These are phyloP conservation scores for Cetoscarus ocellatus DNA, from an alignment of 2,797 vertebrate genomes.

Conservation along the genomic window DNA sequence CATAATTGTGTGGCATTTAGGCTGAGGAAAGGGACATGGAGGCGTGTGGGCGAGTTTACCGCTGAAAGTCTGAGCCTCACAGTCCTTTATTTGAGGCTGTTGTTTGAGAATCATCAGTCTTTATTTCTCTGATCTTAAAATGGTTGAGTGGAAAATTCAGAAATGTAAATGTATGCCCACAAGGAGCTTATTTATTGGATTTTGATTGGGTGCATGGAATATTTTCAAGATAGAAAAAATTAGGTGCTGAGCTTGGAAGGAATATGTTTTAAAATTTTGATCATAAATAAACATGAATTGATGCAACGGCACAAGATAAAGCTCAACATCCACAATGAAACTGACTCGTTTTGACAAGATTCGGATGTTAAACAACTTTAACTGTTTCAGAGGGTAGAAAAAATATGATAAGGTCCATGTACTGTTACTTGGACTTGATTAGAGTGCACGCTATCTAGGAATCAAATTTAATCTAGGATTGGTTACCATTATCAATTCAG, in stretches of 20 bases:
- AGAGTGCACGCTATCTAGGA: too few relatives aligned
- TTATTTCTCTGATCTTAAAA: slow-evolving; percentile 32
- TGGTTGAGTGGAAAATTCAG: background rate
- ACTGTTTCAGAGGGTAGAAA: too few relatives aligned
- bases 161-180: slow-evolving; percentile 6
- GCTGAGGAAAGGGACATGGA: slow-evolving; percentile 60
- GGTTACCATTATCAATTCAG: too few relatives aligned
- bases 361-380: too few relatives aligned
- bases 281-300: too few relatives aligned
- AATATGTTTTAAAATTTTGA: background rate
- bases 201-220: background rate
- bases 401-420: too few relatives aligned
- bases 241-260: background rate
- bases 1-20: slow-evolving; percentile 83
- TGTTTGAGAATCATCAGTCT: slow-evolving; percentile 56
- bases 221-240: background rate
- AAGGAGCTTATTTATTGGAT: background rate
- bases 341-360: too few relatives aligned
- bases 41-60: slow-evolving; percentile 54
- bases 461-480: too few relatives aligned
- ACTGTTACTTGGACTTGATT: too few relatives aligned
- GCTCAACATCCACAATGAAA: too few relatives aligned
- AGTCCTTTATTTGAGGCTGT: slow-evolving; percentile 35
- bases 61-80: slow-evolving; percentile 43
- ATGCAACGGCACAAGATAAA: too few relatives aligned